Evolutionary conservation across 2,113 vertebrate genomes (phyloP).

Genomic region (Columba janthina): DNA sequence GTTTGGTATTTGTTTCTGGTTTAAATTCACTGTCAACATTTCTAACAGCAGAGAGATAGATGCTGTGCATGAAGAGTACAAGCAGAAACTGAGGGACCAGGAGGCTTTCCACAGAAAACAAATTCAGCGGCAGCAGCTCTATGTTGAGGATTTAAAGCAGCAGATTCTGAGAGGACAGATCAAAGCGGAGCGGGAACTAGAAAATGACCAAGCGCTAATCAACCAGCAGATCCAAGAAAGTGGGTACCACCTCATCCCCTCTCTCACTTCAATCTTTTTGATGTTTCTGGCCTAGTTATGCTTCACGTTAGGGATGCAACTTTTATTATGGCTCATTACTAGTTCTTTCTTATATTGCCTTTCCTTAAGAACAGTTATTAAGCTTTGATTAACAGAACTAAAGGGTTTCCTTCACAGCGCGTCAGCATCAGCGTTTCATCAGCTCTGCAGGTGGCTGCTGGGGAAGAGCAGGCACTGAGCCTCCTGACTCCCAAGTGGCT

Average conservation of each 20-base stretch:
- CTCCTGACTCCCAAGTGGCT: background rate
- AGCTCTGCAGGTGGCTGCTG: background rate
- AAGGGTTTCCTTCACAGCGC: background rate
- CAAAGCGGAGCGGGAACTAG: conserved; percentile 81
- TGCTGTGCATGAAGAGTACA: conserved; percentile 50
- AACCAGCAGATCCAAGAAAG: conserved; percentile 82
- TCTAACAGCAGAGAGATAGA: conserved; percentile 58
- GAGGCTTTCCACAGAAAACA: conserved; percentile 58
- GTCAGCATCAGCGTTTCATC: background rate
- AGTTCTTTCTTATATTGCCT: background rate
- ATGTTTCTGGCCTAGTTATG: background rate
- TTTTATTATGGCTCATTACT: background rate
- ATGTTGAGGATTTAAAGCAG: conserved; percentile 80
- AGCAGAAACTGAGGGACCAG: conserved; percentile 48
- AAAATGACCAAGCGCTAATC: conserved; percentile 80
- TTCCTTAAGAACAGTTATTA: background rate
- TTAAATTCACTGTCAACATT: conserved; percentile 37
- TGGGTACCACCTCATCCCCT: conserved; percentile 64
- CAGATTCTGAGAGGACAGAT: conserved; percentile 84
- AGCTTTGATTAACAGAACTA: background rate
- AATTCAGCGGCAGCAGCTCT: conserved; percentile 78
- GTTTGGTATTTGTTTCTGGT: background rate
- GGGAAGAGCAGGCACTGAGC: background rate
- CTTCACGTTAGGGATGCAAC: background rate
- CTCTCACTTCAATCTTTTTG: background rate